These are phyloP conservation scores for Tragelaphus buxtoni DNA, from an alignment of 2,113 vertebrate genomes.

Conservation along the genomic window DNA sequence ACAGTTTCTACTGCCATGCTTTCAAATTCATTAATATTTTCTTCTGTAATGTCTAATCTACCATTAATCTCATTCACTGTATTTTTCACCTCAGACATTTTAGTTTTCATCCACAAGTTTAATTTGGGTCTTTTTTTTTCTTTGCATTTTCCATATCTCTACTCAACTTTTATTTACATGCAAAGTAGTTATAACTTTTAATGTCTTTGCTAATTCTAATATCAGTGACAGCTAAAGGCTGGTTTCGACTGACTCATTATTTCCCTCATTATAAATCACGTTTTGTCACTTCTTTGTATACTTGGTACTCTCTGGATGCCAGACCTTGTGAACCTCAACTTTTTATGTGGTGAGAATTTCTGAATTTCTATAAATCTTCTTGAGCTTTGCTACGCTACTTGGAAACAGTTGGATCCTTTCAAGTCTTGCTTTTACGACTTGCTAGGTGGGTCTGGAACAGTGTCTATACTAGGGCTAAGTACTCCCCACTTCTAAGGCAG, in stretches of 20 bases:
- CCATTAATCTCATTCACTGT: neutral
- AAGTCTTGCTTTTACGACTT: neutral
- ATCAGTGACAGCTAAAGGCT: neutral
- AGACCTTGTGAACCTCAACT: neutral
- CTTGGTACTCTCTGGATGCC: neutral
- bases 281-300: neutral
- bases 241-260: neutral
- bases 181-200: neutral
- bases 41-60: neutral
- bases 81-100: neutral
- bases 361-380: neutral
- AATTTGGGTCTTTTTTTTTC: neutral
- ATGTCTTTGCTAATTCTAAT: neutral
- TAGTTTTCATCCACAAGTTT: neutral
- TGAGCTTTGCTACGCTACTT: neutral
- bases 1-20: neutral
- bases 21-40: neutral
- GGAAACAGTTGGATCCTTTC: neutral
- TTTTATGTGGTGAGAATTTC: neutral
- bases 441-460: neutral
- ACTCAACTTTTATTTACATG: constrained; percentile 10
- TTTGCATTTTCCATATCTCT: neutral
- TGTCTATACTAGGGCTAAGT: neutral
- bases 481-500: neutral
- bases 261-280: neutral